Conservation (phyloP, 2,888 invertebrate genomes). For the Pachymerium ferrugineum region DNA sequence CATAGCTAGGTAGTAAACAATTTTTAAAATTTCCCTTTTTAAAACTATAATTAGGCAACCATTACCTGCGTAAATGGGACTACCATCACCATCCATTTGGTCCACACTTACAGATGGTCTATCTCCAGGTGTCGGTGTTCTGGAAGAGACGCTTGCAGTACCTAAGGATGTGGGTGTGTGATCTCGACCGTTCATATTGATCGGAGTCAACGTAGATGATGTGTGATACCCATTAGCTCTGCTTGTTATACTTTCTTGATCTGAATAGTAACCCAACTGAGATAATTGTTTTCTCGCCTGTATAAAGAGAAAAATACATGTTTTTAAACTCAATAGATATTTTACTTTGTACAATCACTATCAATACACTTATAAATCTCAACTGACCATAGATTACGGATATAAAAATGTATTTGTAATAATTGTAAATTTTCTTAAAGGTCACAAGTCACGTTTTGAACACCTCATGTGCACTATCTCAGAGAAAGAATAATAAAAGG, state of each 20-base stretch:
- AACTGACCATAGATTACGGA: too few species aligned
- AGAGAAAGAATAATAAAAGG: too few species aligned
- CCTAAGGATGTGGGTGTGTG: slow-evolving; percentile 29
- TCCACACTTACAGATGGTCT: slow-evolving; percentile 29
- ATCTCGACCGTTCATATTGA: slow-evolving; percentile 39
- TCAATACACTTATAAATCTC: not conserved
- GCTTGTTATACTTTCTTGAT: slow-evolving; percentile 58
- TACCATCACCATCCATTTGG: slow-evolving; percentile 29
- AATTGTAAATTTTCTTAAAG: too few species aligned
- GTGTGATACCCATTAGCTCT: slow-evolving; percentile 40
- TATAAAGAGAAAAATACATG: slow-evolving; percentile 3
- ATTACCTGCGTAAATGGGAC: slow-evolving; percentile 34
- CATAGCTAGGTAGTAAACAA: slow-evolving; percentile 30
- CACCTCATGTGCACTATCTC: too few species aligned
- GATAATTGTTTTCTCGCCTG: slow-evolving; percentile 67
- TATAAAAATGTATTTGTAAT: too few species aligned
- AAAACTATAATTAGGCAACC: not conserved
- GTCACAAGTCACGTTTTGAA: too few species aligned
- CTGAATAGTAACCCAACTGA: slow-evolving; percentile 66
- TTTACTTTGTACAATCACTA: not conserved
- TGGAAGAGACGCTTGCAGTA: not conserved
- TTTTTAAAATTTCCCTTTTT: not conserved
- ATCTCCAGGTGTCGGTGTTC: slow-evolving; percentile 27
- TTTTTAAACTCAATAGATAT: not conserved
- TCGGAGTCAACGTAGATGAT: slow-evolving; percentile 39